Conservation (phyloP, 2,113 vertebrate genomes). For the Platysternon megacephalum region DNA sequence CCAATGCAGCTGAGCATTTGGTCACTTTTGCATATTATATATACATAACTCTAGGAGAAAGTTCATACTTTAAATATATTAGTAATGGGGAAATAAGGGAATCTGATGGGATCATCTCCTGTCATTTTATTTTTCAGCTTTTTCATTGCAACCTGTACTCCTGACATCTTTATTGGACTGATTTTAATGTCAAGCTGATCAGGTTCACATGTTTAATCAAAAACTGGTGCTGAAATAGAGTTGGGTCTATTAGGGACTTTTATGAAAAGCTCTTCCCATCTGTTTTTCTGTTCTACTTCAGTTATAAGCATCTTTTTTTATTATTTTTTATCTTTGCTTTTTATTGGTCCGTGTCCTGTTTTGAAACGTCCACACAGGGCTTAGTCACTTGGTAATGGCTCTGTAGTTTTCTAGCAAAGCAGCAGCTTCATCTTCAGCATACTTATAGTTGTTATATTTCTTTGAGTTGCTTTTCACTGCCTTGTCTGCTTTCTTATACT, state of each 20-base stretch:
- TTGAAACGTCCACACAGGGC: not conserved
- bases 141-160: not conserved
- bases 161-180: not conserved
- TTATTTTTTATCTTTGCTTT: not conserved
- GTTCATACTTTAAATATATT: not conserved
- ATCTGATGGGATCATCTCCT: not conserved
- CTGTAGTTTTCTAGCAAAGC: not conserved
- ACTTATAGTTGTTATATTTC: not conserved
- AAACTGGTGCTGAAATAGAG: not conserved
- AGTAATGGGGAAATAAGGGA: not conserved
- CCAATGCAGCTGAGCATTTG: not conserved
- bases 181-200: not conserved
- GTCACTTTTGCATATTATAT: not conserved
- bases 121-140: not conserved
- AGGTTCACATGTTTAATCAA: not conserved
- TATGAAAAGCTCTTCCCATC: not conserved
- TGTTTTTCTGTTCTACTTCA: not conserved
- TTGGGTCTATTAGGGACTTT: not conserved
- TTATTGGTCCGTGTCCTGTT: not conserved
- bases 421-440: not conserved
- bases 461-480: not conserved
- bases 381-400: not conserved
- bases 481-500: not conserved
- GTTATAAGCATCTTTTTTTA: not conserved
- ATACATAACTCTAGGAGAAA: not conserved